Conservation (phyloP, 2,888 invertebrate genomes). For the Julus scandinavius region DNA sequence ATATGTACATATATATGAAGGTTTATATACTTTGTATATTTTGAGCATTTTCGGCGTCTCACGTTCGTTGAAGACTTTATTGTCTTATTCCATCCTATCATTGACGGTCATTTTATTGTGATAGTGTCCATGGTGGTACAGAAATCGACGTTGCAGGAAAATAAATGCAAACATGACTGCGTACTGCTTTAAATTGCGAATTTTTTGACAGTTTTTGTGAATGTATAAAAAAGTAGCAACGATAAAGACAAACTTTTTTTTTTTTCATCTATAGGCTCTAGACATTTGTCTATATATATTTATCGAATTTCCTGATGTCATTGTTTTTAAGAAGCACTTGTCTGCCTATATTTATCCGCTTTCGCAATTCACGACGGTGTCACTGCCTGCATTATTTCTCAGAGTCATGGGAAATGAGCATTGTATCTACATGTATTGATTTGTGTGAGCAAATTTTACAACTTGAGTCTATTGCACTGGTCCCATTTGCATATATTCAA, state of each 20-base stretch:
- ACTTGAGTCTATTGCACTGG: not conserved
- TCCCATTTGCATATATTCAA: not conserved
- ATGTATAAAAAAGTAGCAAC: not conserved
- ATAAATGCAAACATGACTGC: conserved; percentile 34
- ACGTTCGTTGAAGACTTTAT: not conserved
- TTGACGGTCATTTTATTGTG: not conserved
- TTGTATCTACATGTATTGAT: not conserved
- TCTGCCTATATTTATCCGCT: conserved; percentile 12
- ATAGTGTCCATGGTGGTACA: not conserved
- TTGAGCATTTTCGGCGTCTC: not conserved
- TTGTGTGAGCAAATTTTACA: not conserved
- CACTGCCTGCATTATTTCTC: not conserved
- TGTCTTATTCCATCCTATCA: conserved; percentile 34
- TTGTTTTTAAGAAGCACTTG: conserved; percentile 38
- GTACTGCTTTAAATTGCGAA: conserved; percentile 22
- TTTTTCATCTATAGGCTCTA: not conserved
- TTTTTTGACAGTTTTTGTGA: not conserved
- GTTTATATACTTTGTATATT: conserved; percentile 14
- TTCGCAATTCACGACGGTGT: conserved; percentile 32
- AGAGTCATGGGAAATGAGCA: conserved; percentile 1
- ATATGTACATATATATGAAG: not conserved
- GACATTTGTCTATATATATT: conserved; percentile 20
- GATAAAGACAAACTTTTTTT: not conserved
- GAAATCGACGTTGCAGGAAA: not conserved
- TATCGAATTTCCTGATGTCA: conserved; percentile 30